Conservation (phyloP, 2,797 vertebrate species). For the Lutjanus campechanus region DNA sequence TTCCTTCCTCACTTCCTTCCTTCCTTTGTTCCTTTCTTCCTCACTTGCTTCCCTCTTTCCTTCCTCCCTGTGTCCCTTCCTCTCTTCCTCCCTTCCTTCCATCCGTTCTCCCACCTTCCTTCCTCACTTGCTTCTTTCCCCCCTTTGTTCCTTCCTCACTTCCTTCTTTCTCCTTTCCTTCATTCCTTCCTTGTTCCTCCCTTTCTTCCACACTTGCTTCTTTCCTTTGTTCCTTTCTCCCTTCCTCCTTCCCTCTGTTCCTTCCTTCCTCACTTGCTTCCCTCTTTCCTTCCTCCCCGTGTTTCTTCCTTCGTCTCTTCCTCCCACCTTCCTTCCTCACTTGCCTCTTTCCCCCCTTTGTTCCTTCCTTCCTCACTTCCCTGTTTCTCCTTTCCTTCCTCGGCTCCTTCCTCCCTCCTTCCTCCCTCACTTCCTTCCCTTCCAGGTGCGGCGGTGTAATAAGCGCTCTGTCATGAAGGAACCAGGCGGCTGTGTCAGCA, state of each 20-base stretch:
- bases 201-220: not conserved
- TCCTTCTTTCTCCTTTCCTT: no score
- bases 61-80: not conserved
- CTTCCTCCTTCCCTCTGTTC: not conserved
- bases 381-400: not conserved
- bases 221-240: not conserved
- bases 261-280: not conserved
- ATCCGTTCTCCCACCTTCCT: not conserved
- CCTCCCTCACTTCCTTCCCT: no score
- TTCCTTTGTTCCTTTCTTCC: not conserved
- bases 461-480: not conserved
- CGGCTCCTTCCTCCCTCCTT: no score
- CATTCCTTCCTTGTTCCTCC: not conserved
- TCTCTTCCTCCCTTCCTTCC: no score
- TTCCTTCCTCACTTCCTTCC: not conserved
- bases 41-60: not conserved
- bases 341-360: no score
- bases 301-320: rapidly evolving
- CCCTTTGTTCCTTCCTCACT: not conserved
- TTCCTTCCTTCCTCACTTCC: no score
- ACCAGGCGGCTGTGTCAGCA: constrained; percentile 29
- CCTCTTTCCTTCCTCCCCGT: not conserved
- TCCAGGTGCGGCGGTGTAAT: constrained; percentile 77
- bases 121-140: not conserved
- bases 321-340: not conserved